Conservation (phyloP, 2,113 vertebrate species). For the Mus pahari region DNA sequence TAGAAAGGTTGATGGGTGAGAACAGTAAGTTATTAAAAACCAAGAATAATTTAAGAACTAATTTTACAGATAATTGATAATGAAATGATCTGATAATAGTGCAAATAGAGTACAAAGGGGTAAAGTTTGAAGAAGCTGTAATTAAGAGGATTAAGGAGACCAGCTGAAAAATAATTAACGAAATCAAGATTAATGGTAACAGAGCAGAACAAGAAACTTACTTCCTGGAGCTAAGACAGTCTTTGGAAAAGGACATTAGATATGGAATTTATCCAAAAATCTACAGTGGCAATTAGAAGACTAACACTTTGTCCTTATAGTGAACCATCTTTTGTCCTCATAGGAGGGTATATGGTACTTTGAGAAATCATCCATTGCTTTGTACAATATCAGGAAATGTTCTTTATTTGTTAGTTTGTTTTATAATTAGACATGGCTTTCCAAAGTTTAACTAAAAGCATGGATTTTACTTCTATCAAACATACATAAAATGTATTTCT, state of each 20-base stretch:
- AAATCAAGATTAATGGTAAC: conserved; percentile 78
- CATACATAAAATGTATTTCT: not conserved
- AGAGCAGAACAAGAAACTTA: conserved; percentile 65
- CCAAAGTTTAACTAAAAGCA: conserved; percentile 8
- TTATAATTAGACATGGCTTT: not conserved
- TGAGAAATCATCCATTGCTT: not conserved
- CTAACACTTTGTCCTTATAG: not conserved
- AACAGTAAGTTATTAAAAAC: conserved; percentile 81
- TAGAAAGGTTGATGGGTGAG: conserved; percentile 80
- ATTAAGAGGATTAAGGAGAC: conserved; percentile 80
- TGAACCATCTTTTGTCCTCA: not conserved
- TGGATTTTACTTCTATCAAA: not conserved
- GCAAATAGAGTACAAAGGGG: conserved; percentile 67
- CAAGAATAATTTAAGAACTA: conserved; percentile 81
- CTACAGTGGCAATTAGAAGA: conserved; percentile 28
- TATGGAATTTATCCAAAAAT: conserved; percentile 41
- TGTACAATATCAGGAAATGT: not conserved
- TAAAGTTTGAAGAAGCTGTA: conserved; percentile 73
- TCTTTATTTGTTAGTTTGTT: not conserved
- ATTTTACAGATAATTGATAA: conserved; percentile 84
- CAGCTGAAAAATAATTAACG: conserved; percentile 76
- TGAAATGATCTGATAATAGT: conserved; percentile 81
- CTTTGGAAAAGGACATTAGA: conserved; percentile 43
- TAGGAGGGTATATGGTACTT: not conserved
- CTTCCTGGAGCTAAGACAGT: conserved; percentile 46